A percentile compares a stretch with the other conserved stretches of the same genome.
phyloP scores from a whole-genome alignment of 2,113 vertebrate species.

The Gavialis gangeticus region DNA sequence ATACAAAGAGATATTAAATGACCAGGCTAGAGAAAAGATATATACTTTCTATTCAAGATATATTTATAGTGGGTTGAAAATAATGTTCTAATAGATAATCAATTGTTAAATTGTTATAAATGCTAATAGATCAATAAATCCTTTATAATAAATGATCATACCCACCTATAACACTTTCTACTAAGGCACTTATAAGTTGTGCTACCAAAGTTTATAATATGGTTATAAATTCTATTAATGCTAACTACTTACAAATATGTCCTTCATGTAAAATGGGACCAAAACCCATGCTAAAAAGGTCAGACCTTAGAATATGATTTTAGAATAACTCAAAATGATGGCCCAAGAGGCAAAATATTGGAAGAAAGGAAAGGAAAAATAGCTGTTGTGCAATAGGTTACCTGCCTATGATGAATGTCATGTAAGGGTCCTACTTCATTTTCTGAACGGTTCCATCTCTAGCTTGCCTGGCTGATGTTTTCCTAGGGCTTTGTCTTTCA shows the following conservation, averaged over 20 bases:
- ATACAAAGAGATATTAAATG: too few species aligned
- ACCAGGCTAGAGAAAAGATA: not conserved
- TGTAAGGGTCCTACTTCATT: not conserved
- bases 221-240: not conserved
- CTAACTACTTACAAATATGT: not conserved
- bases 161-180: not conserved
- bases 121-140: not conserved
- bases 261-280: not conserved
- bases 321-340: not conserved
- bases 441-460: not conserved
- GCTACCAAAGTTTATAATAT: not conserved
- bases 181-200: not conserved
- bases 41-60: not conserved
- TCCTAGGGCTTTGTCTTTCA: not conserved
- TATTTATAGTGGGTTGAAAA: not conserved
- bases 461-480: not conserved
- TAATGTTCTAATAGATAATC: not conserved
- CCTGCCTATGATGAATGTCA: not conserved
- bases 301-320: not conserved
- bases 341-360: not conserved
- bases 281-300: not conserved
- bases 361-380: not conserved
- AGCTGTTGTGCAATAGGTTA: not conserved
- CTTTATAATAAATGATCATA: not conserved
- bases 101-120: not conserved